Conservation (phyloP, 2,888 invertebrate species). For the Pyrochroa serraticornis region DNA sequence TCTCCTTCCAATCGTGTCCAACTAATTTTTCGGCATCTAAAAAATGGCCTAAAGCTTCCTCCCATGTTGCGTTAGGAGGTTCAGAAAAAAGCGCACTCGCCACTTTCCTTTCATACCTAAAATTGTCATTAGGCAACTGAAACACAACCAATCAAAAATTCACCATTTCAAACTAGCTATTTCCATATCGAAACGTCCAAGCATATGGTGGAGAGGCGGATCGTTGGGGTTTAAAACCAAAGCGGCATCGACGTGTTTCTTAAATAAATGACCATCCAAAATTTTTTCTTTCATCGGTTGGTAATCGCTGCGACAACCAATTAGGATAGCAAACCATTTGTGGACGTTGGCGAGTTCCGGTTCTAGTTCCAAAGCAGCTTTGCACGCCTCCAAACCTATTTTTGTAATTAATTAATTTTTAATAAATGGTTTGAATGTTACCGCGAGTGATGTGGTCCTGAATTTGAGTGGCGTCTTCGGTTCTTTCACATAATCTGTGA, state of each 20-base stretch:
- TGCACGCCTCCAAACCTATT: constrained; percentile 64
- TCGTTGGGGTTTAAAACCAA: constrained; percentile 66
- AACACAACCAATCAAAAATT: constrained; percentile 10
- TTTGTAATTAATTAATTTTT: background rate
- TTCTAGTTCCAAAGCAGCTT: constrained; percentile 61
- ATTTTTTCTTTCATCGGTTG: constrained; percentile 69
- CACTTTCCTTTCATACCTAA: constrained; percentile 64
- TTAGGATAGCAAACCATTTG: constrained; percentile 76
- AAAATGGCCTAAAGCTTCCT: constrained; percentile 67
- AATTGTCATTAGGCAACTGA: constrained; percentile 58
- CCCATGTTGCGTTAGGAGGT: constrained; percentile 66
- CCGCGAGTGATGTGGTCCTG: constrained; percentile 48
- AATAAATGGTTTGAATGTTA: constrained; percentile 15
- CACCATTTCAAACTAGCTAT: constrained; percentile 57
- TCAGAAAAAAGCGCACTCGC: constrained; percentile 69
- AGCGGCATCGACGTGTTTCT: constrained; percentile 71
- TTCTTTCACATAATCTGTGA: constrained; percentile 43
- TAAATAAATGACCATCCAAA: constrained; percentile 68
- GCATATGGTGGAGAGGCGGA: constrained; percentile 67
- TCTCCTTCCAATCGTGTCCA: constrained; percentile 64
- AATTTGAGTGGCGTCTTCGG: constrained; percentile 37
- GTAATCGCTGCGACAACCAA: constrained; percentile 68
- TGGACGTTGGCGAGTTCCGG: constrained; percentile 65
- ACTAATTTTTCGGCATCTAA: constrained; percentile 62
- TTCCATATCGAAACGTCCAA: constrained; percentile 74